Evolutionary conservation across 2,888 invertebrate genomes (phyloP), one percentile per base, ranked within the genome.

Genomic region (Sycophila texana): DNA sequence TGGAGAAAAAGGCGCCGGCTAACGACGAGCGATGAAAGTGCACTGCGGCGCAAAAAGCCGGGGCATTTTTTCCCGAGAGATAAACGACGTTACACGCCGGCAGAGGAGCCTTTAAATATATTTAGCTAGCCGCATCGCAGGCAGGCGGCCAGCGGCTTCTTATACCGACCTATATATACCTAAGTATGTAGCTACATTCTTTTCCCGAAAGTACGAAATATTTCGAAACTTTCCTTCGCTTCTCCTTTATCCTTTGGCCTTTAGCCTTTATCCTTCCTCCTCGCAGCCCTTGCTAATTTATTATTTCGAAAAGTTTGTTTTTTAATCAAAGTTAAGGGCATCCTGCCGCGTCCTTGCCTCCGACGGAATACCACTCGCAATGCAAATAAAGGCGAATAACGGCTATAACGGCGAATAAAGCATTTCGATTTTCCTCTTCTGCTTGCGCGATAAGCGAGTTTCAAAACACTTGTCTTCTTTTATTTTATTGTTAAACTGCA

Each of bases 191-290:
- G 49, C 20, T 22, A 70, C 67, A 39, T 39, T 7, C 51, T 60
- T 74, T 67, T 63, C 53, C 20, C 68, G 53, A 63, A 68, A 76
- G 68, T 76, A 61, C 55, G 63, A 73, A 73, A 73, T 73, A 73
- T 73, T 73, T 76, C 26, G 39, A 68, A 68, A 68, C 68, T 70
- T 75, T 61, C 26, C 61, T 68, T 61, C 58, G 5, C 2, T 49
- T 20, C 65, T 51, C 63, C n/a, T 63, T 73, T 14, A 55, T 63
- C 60, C n/a, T 16, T 18, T 16, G 16, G 5, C 20, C 16, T 18
- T 0, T 13, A 14, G 20, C 4, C n/a, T 30, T 10, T 18, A 14
- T n/a, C 51, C 18, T 53, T 22, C 5, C 39, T n/a, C 30, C 30
- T 4, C 16, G 58, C 20, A 3, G 30, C 26, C 4, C 26, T 13